These are phyloP conservation scores for Pseudoips prasinana DNA, from an alignment of 2,888 invertebrate genomes.

Conservation along the genomic window DNA sequence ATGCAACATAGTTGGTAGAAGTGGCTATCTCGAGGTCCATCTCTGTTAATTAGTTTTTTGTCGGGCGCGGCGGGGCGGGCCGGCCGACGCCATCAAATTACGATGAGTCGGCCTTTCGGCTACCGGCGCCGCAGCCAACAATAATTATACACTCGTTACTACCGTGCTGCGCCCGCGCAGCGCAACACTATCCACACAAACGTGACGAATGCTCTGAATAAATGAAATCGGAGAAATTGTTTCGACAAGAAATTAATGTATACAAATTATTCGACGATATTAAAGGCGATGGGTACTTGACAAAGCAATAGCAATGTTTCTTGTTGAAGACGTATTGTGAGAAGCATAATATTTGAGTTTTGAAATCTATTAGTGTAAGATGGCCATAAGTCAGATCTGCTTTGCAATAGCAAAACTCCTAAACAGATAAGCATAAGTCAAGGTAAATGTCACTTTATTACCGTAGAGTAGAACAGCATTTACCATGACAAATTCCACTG, in stretches of 20 bases:
- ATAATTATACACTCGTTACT: slow-evolving; percentile 82
- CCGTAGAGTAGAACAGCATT: no score
- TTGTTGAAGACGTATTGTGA: no score
- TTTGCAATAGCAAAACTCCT: no score
- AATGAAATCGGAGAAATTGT: slow-evolving; percentile 58
- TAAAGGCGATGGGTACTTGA: no score
- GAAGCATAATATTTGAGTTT: no score
- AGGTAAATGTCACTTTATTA: no score
- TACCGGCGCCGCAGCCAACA: slow-evolving; percentile 68
- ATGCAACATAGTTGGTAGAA: slow-evolving; percentile 53
- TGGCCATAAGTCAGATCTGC: no score
- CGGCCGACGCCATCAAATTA: slow-evolving; percentile 80
- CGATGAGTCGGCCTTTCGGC: slow-evolving; percentile 81
- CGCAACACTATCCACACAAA: slow-evolving; percentile 28
- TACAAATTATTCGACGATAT: slow-evolving; percentile 24
- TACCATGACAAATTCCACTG: no score
- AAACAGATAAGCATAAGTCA: no score
- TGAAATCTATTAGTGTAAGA: no score
- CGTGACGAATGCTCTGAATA: slow-evolving; percentile 57
- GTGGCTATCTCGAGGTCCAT: slow-evolving; percentile 56
- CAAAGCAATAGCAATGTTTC: no score
- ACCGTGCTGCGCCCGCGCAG: slow-evolving; percentile 67
- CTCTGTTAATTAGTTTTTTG: slow-evolving; percentile 81
- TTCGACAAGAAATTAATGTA: slow-evolving; percentile 52
- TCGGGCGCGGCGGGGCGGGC: slow-evolving; percentile 66